phyloP scores from a whole-genome alignment of 2,888 invertebrate genomes.

The Spisula solida region DNA sequence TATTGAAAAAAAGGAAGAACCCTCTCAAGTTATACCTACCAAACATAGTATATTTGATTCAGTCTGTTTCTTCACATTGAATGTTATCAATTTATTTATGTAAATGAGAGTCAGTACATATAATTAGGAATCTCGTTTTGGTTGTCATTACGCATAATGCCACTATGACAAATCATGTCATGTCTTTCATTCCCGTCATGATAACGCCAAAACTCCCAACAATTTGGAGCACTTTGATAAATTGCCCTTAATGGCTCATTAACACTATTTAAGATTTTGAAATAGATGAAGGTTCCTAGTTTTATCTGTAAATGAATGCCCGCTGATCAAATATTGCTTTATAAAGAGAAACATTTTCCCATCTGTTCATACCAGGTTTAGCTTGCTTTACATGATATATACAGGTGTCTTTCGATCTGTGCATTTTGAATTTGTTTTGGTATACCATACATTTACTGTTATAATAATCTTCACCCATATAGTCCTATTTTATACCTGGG shows the following conservation, averaged over 20 bases:
- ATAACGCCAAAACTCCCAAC: constrained; percentile 12
- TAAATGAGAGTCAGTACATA: not conserved
- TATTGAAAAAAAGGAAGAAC: not conserved
- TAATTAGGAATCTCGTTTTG: constrained; percentile 25
- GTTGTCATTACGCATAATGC: constrained; percentile 22
- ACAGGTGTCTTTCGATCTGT: constrained; percentile 21
- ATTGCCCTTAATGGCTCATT: constrained; percentile 38
- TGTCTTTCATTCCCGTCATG: not conserved
- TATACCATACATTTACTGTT: too few species aligned
- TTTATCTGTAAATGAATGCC: constrained; percentile 22
- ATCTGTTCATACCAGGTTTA: too few species aligned
- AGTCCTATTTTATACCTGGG: too few species aligned
- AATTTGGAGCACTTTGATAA: constrained; percentile 31
- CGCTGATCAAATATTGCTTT: not conserved
- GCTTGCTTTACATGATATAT: not conserved
- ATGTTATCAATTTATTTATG: constrained; percentile 31
- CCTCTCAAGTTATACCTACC: constrained; percentile 4
- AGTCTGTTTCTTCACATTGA: not conserved
- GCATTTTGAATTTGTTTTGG: too few species aligned
- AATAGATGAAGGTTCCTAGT: constrained; percentile 9
- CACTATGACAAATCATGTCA: constrained; percentile 6
- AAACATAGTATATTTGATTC: not conserved
- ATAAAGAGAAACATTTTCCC: constrained; percentile 15
- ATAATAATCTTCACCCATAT: too few species aligned
- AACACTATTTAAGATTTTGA: constrained; percentile 30